Evolutionary conservation across 2,113 vertebrate species (phyloP), one percentile per base, ranked within the genome.

Genomic region (Rhodinocichla rosea): DNA sequence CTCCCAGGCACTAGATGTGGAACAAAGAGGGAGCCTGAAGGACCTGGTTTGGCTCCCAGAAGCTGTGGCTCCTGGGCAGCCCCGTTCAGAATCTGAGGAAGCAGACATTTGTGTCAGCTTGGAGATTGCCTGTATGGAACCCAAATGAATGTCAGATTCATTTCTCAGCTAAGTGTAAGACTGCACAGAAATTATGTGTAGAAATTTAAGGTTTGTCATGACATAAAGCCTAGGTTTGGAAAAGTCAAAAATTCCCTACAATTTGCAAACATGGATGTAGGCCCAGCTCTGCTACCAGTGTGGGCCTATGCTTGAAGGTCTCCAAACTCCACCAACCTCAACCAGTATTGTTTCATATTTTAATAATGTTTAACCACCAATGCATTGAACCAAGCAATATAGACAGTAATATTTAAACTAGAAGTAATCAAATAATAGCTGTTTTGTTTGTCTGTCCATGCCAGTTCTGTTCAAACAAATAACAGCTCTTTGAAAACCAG

Each of bases 1-100:
- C 83, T 92, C 44, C 50, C 64, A 39, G 64, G 55, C 86, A 55
- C 76, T 77, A 13, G 35, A 16, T 69, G 71, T 2, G 67, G 64
- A 90, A 90, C 83, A 93, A 35, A 87, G 83, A 77, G 44, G 42
- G 69, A 94, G 91, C 89, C 73, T 65, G 86, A 64, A 93, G 92
- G 80, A 92, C 64, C 64, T 84, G 52, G 47, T 90, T 93, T 95
- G 76, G 80, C 80, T 97, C 64, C 76, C 56, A 76, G 71, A 70
- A 94, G 56, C 92, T 69, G 50, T 42, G 68, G 86, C 86, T 93
- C 79, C 79, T 1, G 3, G 84, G 84, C 65, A 87, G 81, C 65
- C 74, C 64, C 1, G 0, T 3, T 63, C 55, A 74, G 53, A 65
- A 50, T 67, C 28, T 0, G 0, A 30, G n/a, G 60, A 63, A 67